These are phyloP conservation scores for Varanus komodoensis DNA, from an alignment of 2,113 vertebrate genomes.

Conservation along the genomic window DNA sequence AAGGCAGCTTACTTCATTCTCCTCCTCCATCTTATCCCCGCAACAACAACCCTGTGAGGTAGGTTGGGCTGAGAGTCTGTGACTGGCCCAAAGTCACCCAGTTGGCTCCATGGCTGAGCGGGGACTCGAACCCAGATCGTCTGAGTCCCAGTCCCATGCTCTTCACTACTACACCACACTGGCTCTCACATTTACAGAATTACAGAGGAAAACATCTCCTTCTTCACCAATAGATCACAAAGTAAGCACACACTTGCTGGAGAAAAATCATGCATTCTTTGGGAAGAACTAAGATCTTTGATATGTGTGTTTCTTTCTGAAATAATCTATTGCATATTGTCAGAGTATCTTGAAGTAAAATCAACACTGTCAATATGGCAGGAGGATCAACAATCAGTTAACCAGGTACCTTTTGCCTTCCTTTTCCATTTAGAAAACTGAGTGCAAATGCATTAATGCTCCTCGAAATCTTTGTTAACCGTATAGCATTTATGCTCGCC, in stretches of 20 bases:
- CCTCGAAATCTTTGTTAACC: neutral
- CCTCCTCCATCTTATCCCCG: too few relatives aligned
- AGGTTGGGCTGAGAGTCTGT: too few relatives aligned
- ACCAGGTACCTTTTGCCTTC: neutral
- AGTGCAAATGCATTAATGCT: neutral
- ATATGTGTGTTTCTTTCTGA: conserved; percentile 21
- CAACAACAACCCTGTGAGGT: too few relatives aligned
- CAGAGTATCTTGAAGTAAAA: neutral
- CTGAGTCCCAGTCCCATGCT: too few relatives aligned
- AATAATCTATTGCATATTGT: neutral
- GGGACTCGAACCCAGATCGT: too few relatives aligned
- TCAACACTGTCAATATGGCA: conserved; percentile 16
- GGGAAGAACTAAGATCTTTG: conserved; percentile 10
- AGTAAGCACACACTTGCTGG: neutral
- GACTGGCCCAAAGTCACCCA: too few relatives aligned
- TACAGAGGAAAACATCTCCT: conserved; percentile 5
- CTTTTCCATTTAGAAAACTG: conserved; percentile 24
- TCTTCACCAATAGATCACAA: conserved; percentile 20
- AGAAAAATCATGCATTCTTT: neutral
- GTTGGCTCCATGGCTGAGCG: too few relatives aligned
- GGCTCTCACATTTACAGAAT: neutral
- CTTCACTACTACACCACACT: too few relatives aligned
- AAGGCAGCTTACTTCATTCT: too few relatives aligned
- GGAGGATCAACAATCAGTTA: conserved; percentile 39
- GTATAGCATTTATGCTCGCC: neutral